phyloP scores from a whole-genome alignment of 2,797 vertebrate genomes.

The Sebastes minor region DNA sequence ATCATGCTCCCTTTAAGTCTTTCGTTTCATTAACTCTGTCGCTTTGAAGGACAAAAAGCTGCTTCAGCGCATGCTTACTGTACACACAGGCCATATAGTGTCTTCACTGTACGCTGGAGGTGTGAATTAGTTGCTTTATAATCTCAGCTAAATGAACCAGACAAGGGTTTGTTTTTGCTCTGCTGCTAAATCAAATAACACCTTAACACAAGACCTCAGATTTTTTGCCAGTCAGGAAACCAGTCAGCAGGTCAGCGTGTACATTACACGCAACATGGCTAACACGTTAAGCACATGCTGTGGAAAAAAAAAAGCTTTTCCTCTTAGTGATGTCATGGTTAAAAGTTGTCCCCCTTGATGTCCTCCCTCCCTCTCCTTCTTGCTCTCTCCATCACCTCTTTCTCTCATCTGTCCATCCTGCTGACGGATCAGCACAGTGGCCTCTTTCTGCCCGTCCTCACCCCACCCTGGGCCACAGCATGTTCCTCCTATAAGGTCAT shows the following conservation, averaged over 20 bases:
- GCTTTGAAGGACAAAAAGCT: constrained; percentile 19
- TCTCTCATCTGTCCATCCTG: constrained; percentile 40
- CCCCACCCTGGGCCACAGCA: constrained; percentile 54
- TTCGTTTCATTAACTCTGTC: constrained; percentile 23
- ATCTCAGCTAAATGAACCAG: constrained; percentile 48
- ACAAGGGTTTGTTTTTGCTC: constrained; percentile 56
- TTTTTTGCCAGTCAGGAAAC: constrained; percentile 35
- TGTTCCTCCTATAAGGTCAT: constrained; percentile 77
- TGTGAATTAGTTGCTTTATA: constrained; percentile 40
- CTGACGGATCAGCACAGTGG: constrained; percentile 73
- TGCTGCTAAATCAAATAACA: constrained; percentile 45
- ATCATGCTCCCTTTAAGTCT: constrained; percentile 12
- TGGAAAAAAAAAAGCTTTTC: constrained; percentile 21
- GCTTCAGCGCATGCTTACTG: constrained; percentile 28
- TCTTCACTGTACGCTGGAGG: constrained; percentile 26
- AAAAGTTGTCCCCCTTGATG: constrained; percentile 38
- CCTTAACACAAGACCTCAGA: constrained; percentile 31
- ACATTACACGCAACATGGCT: constrained; percentile 28
- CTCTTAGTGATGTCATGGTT: constrained; percentile 75
- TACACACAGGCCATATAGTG: constrained; percentile 26
- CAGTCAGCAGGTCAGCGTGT: constrained; percentile 19
- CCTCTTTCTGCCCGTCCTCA: constrained; percentile 69
- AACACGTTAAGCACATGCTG: constrained; percentile 39
- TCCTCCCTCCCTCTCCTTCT: constrained; percentile 16
- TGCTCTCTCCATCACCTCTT: constrained; percentile 13